These are phyloP conservation scores for Molossus alvarezi DNA, from an alignment of 2,797 vertebrate species.

Conservation along the genomic window DNA sequence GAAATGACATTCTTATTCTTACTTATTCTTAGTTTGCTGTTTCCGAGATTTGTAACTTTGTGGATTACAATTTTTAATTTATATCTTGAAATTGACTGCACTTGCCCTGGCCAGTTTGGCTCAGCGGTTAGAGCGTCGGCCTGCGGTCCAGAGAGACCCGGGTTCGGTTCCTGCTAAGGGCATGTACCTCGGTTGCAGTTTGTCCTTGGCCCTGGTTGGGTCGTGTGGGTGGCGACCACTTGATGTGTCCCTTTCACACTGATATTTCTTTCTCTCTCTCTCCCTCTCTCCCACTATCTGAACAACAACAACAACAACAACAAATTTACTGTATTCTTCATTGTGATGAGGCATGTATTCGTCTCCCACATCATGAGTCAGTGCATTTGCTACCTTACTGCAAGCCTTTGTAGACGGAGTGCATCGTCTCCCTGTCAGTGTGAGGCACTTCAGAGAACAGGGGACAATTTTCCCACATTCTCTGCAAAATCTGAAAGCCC, in stretches of 20 bases:
- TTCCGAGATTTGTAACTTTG: neutral
- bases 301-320: too few species aligned
- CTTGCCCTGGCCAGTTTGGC: too few species aligned
- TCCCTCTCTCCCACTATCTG: too few species aligned
- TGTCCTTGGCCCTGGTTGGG: too few species aligned
- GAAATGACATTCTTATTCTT: neutral
- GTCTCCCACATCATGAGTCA: neutral
- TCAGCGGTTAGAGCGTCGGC: too few species aligned
- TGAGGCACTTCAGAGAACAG: slow-evolving; percentile 12
- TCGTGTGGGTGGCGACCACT: too few species aligned
- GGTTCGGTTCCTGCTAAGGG: too few species aligned
- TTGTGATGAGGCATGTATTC: neutral
- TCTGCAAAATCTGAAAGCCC: neutral
- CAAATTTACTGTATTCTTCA: neutral
- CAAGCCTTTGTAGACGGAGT: neutral
- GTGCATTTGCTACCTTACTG: neutral
- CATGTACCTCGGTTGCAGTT: too few species aligned
- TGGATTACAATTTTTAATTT: neutral
- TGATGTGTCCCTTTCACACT: too few species aligned
- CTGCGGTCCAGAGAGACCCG: too few species aligned
- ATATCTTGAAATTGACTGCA: neutral
- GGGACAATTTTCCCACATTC: neutral
- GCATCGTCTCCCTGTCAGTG: neutral
- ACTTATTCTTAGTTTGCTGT: neutral
- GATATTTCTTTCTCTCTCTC: too few species aligned